Evolutionary conservation across 2,797 vertebrate species (phyloP).

Genomic region (Rhodeus uyekii): DNA sequence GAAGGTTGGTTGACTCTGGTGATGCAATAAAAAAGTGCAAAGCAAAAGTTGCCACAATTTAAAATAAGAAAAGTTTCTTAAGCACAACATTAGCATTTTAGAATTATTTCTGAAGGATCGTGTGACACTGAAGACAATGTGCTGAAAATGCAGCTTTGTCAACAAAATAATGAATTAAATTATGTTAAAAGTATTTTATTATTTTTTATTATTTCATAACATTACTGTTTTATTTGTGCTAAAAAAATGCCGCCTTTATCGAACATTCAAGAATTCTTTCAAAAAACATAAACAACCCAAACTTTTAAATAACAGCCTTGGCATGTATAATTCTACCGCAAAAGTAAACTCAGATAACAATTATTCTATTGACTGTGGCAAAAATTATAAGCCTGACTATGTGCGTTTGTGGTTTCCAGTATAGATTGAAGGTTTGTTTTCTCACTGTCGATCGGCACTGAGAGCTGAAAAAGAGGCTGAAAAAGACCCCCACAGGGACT

Average conservation of each 20-base stretch:
- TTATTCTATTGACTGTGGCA: neutral
- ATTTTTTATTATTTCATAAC: neutral
- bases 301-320: neutral
- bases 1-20: neutral
- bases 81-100: neutral
- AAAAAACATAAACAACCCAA: neutral
- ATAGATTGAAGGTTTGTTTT: constrained; percentile 19
- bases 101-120: neutral
- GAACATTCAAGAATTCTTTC: neutral
- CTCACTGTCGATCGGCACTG: constrained; percentile 10
- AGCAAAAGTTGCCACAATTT: neutral
- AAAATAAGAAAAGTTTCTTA: neutral
- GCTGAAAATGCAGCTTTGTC: neutral
- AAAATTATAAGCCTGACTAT: neutral
- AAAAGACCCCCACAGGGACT: constrained; percentile 40
- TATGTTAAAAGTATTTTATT: neutral
- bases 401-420: neutral
- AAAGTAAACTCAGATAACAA: neutral
- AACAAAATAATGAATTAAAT: neutral
- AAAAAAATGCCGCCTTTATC: neutral
- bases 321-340: neutral
- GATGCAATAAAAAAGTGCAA: neutral
- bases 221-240: neutral
- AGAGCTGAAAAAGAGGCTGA: constrained; percentile 7
- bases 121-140: neutral